These are phyloP conservation scores for Eufriesea mexicana DNA, from an alignment of 1,140 invertebrate genomes.

Conservation along the genomic window DNA sequence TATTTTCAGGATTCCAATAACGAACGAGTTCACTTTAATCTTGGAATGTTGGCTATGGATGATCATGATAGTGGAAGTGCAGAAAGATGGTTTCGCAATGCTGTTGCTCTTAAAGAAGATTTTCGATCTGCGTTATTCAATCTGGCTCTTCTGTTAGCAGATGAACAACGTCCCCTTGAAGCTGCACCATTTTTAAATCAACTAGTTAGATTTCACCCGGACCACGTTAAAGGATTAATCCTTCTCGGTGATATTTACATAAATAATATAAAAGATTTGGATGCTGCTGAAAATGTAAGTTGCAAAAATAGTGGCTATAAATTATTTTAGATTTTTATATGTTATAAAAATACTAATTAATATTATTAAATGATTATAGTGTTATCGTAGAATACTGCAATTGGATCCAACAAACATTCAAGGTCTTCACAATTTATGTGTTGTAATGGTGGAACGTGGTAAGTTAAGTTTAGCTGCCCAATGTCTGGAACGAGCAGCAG, in stretches of 20 bases:
- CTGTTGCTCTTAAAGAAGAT: constrained; percentile 91
- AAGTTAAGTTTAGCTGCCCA: constrained; percentile 91
- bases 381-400: constrained; percentile 93
- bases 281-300: constrained; percentile 93
- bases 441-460: constrained; percentile 96
- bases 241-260: constrained; percentile 98
- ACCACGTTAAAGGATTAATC: constrained; percentile 97
- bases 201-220: constrained; percentile 94
- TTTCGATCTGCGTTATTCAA: constrained; percentile 97
- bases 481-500: constrained; percentile 91
- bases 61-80: constrained; percentile 93
- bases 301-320: background rate
- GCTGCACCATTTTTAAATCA: constrained; percentile 96
- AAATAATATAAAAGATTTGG: constrained; percentile 96
- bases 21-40: constrained; percentile 95
- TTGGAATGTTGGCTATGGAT: constrained; percentile 98
- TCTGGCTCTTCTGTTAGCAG: constrained; percentile 93
- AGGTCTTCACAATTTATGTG: constrained; percentile 97
- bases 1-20: constrained; percentile 86
- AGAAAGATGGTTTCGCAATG: constrained; percentile 93
- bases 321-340: background rate
- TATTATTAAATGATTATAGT: constrained; percentile 83
- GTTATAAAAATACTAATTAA: background rate
- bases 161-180: constrained; percentile 93
- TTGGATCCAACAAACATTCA: constrained; percentile 96